These are phyloP conservation scores for Caenorhabditis remanei DNA, from an alignment of 1,140 invertebrate species.

Conservation along the genomic window DNA sequence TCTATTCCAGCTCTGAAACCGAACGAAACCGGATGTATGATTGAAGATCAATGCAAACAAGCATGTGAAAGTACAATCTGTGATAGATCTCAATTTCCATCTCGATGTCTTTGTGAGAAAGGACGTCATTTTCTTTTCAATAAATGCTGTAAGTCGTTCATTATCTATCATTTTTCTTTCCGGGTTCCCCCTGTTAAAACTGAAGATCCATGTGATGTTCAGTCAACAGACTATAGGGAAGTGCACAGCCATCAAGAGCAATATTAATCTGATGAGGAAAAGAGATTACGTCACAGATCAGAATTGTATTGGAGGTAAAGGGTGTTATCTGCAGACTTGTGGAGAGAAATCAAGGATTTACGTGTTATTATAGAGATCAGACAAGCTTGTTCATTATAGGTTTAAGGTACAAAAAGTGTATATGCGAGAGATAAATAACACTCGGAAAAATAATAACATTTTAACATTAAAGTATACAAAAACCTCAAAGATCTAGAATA, in stretches of 20 bases:
- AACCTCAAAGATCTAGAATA: not conserved
- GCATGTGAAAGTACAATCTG: slow-evolving; percentile 73
- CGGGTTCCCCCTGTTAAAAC: not conserved
- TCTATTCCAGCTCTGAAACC: slow-evolving; percentile 70
- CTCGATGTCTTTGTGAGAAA: slow-evolving; percentile 70
- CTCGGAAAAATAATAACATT: not conserved
- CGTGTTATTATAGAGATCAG: slow-evolving; percentile 5
- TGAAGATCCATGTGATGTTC: slow-evolving; percentile 18
- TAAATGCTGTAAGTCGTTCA: slow-evolving; percentile 71
- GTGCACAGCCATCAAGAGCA: not conserved
- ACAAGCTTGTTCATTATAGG: slow-evolving; percentile 8
- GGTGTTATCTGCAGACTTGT: not conserved
- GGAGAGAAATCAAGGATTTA: not conserved
- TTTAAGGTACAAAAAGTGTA: slow-evolving; percentile 55
- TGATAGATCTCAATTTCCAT: slow-evolving; percentile 62
- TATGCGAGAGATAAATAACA: not conserved
- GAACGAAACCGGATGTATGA: slow-evolving; percentile 72
- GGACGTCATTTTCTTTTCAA: slow-evolving; percentile 73
- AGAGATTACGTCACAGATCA: slow-evolving; percentile 48
- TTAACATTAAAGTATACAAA: not conserved
- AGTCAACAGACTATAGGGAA: not conserved
- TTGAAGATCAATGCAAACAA: slow-evolving; percentile 72
- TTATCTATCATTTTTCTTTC: not conserved
- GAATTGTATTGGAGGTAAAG: slow-evolving; percentile 24
- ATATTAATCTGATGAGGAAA: not conserved